A percentile compares a stretch with the other conserved stretches of the same genome.
These are phyloP conservation scores for Drosophila pectinifera DNA, from an alignment of 1,140 invertebrate species.

Conservation along the genomic window DNA sequence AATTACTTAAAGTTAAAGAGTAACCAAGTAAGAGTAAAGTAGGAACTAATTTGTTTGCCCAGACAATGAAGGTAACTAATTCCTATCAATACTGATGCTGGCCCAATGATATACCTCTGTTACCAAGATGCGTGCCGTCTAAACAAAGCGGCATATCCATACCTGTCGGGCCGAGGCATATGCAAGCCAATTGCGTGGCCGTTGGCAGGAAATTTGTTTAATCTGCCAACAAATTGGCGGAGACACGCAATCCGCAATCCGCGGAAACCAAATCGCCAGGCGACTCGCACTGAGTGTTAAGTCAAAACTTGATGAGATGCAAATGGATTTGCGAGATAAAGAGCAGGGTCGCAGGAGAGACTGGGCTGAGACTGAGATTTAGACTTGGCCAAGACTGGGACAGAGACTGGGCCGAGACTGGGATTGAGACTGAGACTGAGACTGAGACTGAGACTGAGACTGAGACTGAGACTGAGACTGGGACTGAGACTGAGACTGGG, in stretches of 20 bases:
- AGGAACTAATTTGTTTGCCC: too few relatives aligned
- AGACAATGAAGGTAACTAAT: neutral
- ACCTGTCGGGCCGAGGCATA: slow-evolving; percentile 31
- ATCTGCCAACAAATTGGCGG: slow-evolving; percentile 79
- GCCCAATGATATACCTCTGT: slow-evolving; percentile 1
- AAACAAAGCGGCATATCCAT: slow-evolving; percentile 14
- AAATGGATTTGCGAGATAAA: slow-evolving; percentile 78
- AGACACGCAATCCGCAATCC: slow-evolving; percentile 81
- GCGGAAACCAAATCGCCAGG: slow-evolving; percentile 26
- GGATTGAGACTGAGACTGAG: too few relatives aligned
- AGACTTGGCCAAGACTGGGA: too few relatives aligned
- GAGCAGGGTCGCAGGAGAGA: slow-evolving; percentile 41
- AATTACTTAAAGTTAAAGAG: neutral
- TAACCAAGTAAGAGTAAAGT: too few relatives aligned
- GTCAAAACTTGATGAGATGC: slow-evolving; percentile 78
- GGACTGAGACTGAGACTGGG: too few relatives aligned
- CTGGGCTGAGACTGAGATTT: neutral
- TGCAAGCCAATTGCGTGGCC: slow-evolving; percentile 69
- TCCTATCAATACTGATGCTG: neutral
- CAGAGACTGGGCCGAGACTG: too few relatives aligned
- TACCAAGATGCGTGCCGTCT: slow-evolving; percentile 18
- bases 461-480: too few relatives aligned
- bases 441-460: too few relatives aligned
- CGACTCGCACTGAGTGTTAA: slow-evolving; percentile 43
- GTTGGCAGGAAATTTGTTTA: slow-evolving; percentile 82